Base-by-base conservation (phyloP, 1,140 invertebrate species). In the Colletes gigas region DNA sequence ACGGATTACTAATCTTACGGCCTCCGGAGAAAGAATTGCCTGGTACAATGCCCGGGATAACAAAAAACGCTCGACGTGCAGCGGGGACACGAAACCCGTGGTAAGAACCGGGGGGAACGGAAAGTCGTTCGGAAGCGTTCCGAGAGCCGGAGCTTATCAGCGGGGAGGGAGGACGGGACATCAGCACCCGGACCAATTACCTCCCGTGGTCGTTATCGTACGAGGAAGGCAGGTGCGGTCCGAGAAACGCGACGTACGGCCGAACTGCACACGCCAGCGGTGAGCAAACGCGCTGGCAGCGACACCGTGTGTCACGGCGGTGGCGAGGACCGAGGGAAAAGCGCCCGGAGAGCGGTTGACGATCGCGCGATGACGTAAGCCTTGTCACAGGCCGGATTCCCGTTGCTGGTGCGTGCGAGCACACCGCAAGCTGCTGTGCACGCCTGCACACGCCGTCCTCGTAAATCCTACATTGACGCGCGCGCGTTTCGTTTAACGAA, bases 291-390 rank as follows among this genome's bases (percentile, higher is more conserved):
- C 8, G 52, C 52, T 4, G 77, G 63, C 65, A 74, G 83, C 17
- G 17, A 14, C 6, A 30, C 2, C 15, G 57, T 39, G 59, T 83
- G 82, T 50, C 54, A 47, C 30, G n/a, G 62, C 54, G 47, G 55
- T 62, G 30, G 14, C n/a, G 21, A 17, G 14, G n/a, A 66, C 55
- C 52, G 55, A 78, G 72, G 71, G 73, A 83, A 59, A 81, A 82
- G 66, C 81, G 54, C 44, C 15, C 52, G 47, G 71, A 83, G 86
- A 88, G 82, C 82, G 90, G 88, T 89, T 83, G 88, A 86, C 84
- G 80, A 86, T 86, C 85, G 68, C 41, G 3, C 59, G 67, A 59
- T 86, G 85, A 86, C 85, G 85, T 77, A 86, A 86, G 85, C 76
- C 66, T 44, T 63, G 68, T 65, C 65, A 78, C 44, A 57, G 44